Percentiles rank a stretch among this genome's conserved stretches.
Conservation (phyloP, 2,797 vertebrate species). For the Cetoscarus ocellatus region DNA sequence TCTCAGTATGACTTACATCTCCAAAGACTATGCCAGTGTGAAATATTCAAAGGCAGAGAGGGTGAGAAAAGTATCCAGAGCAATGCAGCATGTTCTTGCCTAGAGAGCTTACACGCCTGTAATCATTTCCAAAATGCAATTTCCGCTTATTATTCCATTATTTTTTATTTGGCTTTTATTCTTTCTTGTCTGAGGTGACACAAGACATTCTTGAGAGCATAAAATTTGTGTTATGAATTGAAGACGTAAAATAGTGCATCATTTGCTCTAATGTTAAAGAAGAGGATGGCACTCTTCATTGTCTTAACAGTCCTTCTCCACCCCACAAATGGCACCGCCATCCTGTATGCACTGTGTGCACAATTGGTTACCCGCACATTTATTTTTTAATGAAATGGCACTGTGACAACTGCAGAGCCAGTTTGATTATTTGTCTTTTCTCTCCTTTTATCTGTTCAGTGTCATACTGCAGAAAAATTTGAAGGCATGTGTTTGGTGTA, state of each 20-base stretch:
- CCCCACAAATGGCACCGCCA: too few species aligned
- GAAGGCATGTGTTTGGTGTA: too few species aligned
- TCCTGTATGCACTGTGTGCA: too few species aligned
- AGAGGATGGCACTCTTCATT: slow-evolving; percentile 32
- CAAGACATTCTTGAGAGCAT: slow-evolving; percentile 55
- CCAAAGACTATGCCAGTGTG: slow-evolving; percentile 72
- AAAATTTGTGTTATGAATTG: slow-evolving; percentile 47
- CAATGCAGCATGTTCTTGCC: slow-evolving; percentile 59
- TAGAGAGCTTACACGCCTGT: slow-evolving; percentile 62
- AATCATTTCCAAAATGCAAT: slow-evolving; percentile 73
- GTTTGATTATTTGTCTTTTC: too few species aligned
- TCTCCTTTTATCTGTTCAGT: too few species aligned
- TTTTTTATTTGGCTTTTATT: slow-evolving; percentile 31
- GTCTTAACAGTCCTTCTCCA: slow-evolving; percentile 35
- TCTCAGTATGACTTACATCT: slow-evolving; percentile 75
- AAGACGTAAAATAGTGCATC: slow-evolving; percentile 32
- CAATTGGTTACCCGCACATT: too few species aligned
- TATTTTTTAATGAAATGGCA: too few species aligned
- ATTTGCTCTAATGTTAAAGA: slow-evolving; percentile 26
- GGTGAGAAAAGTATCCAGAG: slow-evolving; percentile 71
- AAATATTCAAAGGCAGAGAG: slow-evolving; percentile 77
- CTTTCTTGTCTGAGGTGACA: slow-evolving; percentile 42
- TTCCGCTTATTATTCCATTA: slow-evolving; percentile 59
- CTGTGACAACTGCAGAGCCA: too few species aligned
- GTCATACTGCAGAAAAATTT: too few species aligned